These are phyloP conservation scores for Coenobita brevimanus DNA, from an alignment of 1,140 invertebrate species.

Conservation along the genomic window DNA sequence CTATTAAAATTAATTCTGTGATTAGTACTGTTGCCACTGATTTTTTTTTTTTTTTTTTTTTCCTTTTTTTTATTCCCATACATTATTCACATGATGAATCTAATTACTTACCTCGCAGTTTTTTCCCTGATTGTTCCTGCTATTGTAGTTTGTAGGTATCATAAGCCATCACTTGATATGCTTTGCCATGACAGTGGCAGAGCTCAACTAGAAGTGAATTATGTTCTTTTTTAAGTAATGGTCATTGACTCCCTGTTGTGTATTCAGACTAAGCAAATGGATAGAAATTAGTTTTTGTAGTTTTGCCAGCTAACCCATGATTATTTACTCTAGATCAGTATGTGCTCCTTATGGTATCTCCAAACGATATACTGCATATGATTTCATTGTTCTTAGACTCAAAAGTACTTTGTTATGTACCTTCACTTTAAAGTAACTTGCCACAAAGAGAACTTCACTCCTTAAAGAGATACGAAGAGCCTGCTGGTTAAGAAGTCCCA, in stretches of 20 bases:
- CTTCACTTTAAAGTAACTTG: constrained; percentile 9
- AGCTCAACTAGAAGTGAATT: too few relatives aligned
- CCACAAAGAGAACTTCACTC: background rate
- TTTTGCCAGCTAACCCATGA: constrained; percentile 11
- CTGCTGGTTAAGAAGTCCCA: constrained; percentile 51
- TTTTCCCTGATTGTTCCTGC: background rate
- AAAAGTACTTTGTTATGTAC: too few relatives aligned
- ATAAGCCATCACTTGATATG: too few relatives aligned
- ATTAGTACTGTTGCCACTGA: background rate
- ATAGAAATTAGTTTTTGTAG: too few relatives aligned
- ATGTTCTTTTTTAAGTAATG: too few relatives aligned
- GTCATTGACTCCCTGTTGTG: too few relatives aligned
- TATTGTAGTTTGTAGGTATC: too few relatives aligned
- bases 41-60: too few relatives aligned
- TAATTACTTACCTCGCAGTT: background rate
- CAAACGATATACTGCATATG: background rate
- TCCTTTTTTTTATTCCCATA: background rate
- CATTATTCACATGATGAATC: background rate
- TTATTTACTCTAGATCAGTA: constrained; percentile 41
- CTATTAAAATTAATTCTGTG: background rate
- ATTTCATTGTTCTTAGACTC: too few relatives aligned
- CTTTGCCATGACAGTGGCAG: too few relatives aligned
- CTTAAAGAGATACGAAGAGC: constrained; percentile 18
- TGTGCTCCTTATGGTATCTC: constrained; percentile 8
- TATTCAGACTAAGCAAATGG: too few relatives aligned